Evolutionary conservation across 2,797 vertebrate species (phyloP).

Genomic region (Galaxias olidus): DNA sequence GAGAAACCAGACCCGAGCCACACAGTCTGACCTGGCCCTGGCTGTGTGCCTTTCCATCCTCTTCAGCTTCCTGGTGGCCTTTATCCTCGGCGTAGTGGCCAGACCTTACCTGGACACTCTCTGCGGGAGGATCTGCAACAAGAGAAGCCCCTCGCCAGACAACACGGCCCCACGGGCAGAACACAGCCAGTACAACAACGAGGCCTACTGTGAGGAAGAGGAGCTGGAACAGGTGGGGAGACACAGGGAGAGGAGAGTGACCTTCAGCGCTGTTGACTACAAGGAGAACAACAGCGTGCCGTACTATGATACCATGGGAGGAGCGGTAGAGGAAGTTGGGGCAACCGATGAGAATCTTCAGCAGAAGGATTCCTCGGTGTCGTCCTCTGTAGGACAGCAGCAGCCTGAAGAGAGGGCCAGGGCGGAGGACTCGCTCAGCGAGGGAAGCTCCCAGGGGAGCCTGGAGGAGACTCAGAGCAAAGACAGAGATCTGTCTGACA

Average conservation of each 20-base stretch:
- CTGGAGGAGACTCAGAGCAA: conserved; percentile 25
- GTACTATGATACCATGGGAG: conserved; percentile 65
- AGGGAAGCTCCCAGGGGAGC: conserved; percentile 11
- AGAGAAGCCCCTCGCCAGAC: conserved; percentile 39
- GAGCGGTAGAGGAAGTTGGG: conserved; percentile 18
- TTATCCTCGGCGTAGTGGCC: conserved; percentile 82
- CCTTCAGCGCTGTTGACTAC: conserved; percentile 54
- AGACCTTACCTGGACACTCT: conserved; percentile 80
- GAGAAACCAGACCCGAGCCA: conserved; percentile 9
- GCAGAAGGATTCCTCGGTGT: background rate
- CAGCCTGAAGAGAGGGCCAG: conserved; percentile 13
- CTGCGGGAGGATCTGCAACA: conserved; percentile 59
- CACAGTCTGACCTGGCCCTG: conserved; percentile 65
- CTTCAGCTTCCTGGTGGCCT: conserved; percentile 85
- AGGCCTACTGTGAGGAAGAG: conserved; percentile 67
- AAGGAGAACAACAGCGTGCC: conserved; percentile 37
- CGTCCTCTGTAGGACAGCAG: background rate
- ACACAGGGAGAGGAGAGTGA: conserved; percentile 69
- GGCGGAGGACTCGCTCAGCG: conserved; percentile 40
- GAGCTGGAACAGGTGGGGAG: conserved; percentile 33
- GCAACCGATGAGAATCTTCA: conserved; percentile 10
- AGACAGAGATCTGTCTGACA: conserved; percentile 24
- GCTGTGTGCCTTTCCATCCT: conserved; percentile 85
- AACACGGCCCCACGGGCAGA: conserved; percentile 30
- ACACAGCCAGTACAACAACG: conserved; percentile 72